Evolutionary conservation across 2,113 vertebrate genomes (phyloP), one percentile per base, ranked within the genome.

Genomic region (Nannospalax galili): DNA sequence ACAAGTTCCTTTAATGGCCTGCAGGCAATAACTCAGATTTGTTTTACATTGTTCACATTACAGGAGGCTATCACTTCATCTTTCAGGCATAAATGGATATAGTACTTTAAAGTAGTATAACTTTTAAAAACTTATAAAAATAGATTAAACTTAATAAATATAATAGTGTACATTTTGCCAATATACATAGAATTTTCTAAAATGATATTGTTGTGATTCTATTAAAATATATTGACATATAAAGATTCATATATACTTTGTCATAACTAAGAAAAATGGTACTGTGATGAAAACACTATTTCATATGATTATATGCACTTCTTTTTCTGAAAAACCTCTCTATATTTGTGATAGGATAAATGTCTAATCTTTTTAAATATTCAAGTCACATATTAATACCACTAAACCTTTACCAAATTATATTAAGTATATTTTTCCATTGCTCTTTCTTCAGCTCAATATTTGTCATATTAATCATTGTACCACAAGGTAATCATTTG

Each of bases 131-230:
- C 0, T 11, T 77, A 40, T 86, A 92, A 48, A 78, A 17, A 81
- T 65, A 17, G 5, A 65, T 56, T 92, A 40, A 82, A 70, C 1
- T 64, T 81, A 14, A 91, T n/a, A n/a, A n/a, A n/a, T n/a, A n/a
- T n/a, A n/a, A n/a, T n/a, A n/a, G n/a, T n/a, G n/a, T n/a, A n/a
- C n/a, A n/a, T n/a, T n/a, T n/a, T n/a, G n/a, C n/a, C n/a, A n/a
- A n/a, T n/a, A n/a, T n/a, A n/a, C n/a, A n/a, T n/a, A n/a, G n/a
- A 7, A 17, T 81, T 90, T 93, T 45, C 30, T 90, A 87, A 90
- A 45, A 72, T 0, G 24, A 11, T 90, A 4, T 67, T 10, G 82
- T 69, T 74, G 1, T 78, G n/a, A 10, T 19, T 19, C 12, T 58
- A 4, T 90, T 17, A 62, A 5, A 28, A 86, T 16, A 5, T 69